A percentile compares a stretch with the other conserved stretches of the same genome.
Conservation (phyloP, 2,888 invertebrate genomes). For the Agrypnus murinus region DNA sequence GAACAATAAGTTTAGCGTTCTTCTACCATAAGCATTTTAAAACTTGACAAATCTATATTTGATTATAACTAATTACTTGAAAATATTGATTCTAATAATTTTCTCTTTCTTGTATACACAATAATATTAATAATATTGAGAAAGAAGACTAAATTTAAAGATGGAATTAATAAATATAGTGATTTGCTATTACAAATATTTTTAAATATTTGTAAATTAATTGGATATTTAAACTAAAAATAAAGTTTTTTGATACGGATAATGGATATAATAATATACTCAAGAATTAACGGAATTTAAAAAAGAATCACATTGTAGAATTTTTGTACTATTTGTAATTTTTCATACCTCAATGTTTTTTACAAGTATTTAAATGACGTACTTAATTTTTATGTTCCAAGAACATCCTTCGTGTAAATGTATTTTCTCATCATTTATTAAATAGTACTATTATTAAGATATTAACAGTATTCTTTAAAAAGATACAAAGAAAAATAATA, state of each 20-base stretch:
- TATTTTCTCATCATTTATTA: slow-evolving; percentile 5
- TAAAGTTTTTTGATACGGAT: slow-evolving; percentile 38
- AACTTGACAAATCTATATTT: too few species aligned
- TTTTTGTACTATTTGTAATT: slow-evolving; percentile 67
- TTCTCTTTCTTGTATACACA: too few species aligned
- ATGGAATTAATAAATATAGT: slow-evolving; percentile 3
- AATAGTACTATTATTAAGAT: slow-evolving; percentile 1
- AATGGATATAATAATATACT: slow-evolving; percentile 19
- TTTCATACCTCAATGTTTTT: slow-evolving; percentile 68
- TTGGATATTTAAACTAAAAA: slow-evolving; percentile 1
- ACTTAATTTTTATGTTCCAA: slow-evolving; percentile 46
- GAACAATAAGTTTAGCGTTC: too few species aligned
- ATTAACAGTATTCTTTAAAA: slow-evolving; percentile 37
- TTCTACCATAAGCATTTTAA: too few species aligned
- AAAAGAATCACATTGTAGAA: slow-evolving; percentile 42
- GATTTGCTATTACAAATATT: not conserved
- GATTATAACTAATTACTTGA: too few species aligned
- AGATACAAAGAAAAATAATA: not conserved
- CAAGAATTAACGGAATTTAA: slow-evolving; percentile 21
- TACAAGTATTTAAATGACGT: slow-evolving; percentile 46
- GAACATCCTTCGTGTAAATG: not conserved
- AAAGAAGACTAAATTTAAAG: slow-evolving; percentile 39
- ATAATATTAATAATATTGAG: slow-evolving; percentile 11
- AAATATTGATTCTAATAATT: too few species aligned
- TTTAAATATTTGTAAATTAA: slow-evolving; percentile 1